A percentile compares a stretch with the other conserved stretches of the same genome.
Evolutionary conservation across 2,113 vertebrate genomes (phyloP).

Genomic region (Phyllostomus discolor): DNA sequence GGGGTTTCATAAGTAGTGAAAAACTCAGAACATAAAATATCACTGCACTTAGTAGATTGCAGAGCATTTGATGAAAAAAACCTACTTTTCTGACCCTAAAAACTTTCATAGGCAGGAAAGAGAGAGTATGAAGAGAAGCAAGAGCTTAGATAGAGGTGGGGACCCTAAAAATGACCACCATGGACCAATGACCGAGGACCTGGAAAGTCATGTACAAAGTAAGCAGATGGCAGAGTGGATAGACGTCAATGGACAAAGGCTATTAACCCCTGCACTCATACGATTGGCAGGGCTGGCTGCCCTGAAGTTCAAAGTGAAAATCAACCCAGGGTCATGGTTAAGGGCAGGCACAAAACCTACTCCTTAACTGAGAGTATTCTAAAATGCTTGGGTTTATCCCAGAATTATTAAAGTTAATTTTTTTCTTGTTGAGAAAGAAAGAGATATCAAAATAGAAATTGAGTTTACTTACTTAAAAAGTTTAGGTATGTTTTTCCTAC

Average conservation of each 20-base stretch:
- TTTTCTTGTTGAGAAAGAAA: background rate
- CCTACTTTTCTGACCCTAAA: background rate
- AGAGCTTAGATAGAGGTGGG: background rate
- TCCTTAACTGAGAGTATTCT: background rate
- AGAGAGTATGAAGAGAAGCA: background rate
- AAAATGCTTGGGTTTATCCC: background rate
- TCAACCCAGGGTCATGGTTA: background rate
- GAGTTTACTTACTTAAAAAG: background rate
- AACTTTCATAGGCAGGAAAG: background rate
- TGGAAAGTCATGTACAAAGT: background rate
- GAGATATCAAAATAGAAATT: background rate
- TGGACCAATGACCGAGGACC: background rate
- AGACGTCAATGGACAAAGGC: background rate
- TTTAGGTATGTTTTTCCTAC: background rate
- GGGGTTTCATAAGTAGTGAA: background rate
- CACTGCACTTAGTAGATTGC: background rate
- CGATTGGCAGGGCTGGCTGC: background rate
- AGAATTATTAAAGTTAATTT: background rate
- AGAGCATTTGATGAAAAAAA: background rate
- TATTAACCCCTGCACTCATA: accelerated
- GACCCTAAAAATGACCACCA: background rate
- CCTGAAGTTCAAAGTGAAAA: background rate
- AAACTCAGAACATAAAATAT: background rate
- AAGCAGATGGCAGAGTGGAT: background rate
- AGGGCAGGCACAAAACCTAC: background rate